Conservation (phyloP, 2,888 invertebrate genomes). For the Cosmia pyralina region DNA sequence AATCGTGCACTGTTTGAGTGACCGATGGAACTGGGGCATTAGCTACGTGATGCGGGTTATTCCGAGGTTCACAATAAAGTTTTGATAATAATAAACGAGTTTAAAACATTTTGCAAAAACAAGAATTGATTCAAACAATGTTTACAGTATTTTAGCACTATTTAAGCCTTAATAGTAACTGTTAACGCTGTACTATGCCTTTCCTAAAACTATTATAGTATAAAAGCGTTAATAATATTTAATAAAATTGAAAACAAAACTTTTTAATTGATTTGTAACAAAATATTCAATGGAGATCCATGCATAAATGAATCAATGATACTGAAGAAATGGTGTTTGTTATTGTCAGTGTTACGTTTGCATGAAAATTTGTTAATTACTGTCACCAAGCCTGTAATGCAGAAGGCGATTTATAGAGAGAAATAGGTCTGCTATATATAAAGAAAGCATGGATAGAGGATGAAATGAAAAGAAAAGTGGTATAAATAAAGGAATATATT, state of each 20-base stretch:
- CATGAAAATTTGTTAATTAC: constrained; percentile 84
- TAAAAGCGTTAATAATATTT: constrained; percentile 86
- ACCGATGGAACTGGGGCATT: constrained; percentile 74
- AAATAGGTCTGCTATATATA: constrained; percentile 87
- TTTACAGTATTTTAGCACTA: constrained; percentile 80
- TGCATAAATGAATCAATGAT: constrained; percentile 89
- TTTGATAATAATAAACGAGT: constrained; percentile 42
- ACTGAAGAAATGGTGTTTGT: constrained; percentile 90
- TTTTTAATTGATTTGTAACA: constrained; percentile 73
- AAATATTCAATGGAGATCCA: constrained; percentile 86
- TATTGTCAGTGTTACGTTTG: constrained; percentile 81
- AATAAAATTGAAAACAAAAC: constrained; percentile 77
- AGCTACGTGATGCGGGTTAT: constrained; percentile 68
- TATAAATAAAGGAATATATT: constrained; percentile 90
- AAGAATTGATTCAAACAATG: constrained; percentile 72
- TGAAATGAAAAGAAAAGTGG: constrained; percentile 89
- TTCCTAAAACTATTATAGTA: constrained; percentile 85
- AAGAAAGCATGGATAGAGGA: constrained; percentile 88
- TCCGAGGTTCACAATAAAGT: constrained; percentile 54
- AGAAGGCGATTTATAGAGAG: constrained; percentile 82
- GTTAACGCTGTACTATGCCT: constrained; percentile 86
- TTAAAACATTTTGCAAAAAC: constrained; percentile 69
- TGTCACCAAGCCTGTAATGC: constrained; percentile 86
- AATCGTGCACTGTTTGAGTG: constrained; percentile 48
- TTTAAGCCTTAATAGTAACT: constrained; percentile 81